Evolutionary conservation across 2,888 invertebrate species (phyloP), one percentile per base, ranked within the genome.

Genomic region (Euproctis similis): DNA sequence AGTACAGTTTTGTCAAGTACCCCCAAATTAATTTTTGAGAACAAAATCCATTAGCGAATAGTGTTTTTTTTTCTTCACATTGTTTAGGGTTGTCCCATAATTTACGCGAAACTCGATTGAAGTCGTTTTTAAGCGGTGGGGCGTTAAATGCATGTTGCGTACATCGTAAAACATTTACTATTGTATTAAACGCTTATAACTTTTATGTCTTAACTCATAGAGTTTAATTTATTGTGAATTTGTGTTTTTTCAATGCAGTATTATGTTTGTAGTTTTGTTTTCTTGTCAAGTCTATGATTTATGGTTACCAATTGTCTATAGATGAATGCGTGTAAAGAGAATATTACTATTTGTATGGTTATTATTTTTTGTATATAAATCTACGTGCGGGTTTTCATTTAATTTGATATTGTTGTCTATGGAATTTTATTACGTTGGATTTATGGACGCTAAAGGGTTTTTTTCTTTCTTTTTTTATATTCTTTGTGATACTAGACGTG

Each of bases 31-130:
- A 81, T 81, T 76, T 80, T 76, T 73, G 70, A 76, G 77, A 82
- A 80, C 76, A 78, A 77, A 78, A 81, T 80, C 74, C 80, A 82
- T 82, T 82, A 81, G 80, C 68, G 75, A 73, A 74, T 76, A 64
- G 66, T 61, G 57, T 55, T 73, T 78, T 14, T 21, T 77, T 76
- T 73, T 75, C 63, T 55, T 60, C 47, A 43, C 59, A 66, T 82
- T 81, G 78, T 82, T 67, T 71, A 71, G 75, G 68, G 66, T 71
- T 74, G 76, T 77, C 73, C 71, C 73, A 80, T 82, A 81, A 80
- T 78, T 82, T 81, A 80, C 74, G 74, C 64, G 60, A 74, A 80
- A 76, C 74, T 59, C 72, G 77, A 78, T 74, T 70, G 68, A 63
- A 72, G 71, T 68, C 62, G 62, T 59, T 72, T 73, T 69, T 78